These are phyloP conservation scores for Agelaius phoeniceus DNA, from an alignment of 2,113 vertebrate species.

Conservation along the genomic window DNA sequence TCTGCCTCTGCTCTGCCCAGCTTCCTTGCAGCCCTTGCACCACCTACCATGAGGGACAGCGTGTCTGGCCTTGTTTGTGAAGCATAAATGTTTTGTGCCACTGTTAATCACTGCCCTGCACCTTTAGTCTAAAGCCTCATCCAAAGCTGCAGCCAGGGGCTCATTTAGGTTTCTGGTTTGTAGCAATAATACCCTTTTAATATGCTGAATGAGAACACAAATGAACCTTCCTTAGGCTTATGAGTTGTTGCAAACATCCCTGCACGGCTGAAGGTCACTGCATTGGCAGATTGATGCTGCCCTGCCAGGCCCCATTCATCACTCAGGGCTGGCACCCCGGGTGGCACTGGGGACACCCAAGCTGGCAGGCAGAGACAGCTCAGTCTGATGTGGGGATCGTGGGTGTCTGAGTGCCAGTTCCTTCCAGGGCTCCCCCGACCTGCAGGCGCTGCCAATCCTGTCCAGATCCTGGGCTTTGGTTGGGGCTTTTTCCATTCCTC, in stretches of 20 bases:
- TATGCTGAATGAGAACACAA: conserved; percentile 71
- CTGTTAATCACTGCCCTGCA: conserved; percentile 45
- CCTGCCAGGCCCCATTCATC: neutral
- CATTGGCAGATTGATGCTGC: conserved; percentile 37
- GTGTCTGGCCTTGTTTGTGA: conserved; percentile 19
- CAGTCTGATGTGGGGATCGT: accelerated
- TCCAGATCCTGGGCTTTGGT: neutral
- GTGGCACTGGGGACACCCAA: neutral
- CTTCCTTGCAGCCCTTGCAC: neutral
- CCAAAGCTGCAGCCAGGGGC: conserved; percentile 49
- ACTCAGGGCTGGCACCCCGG: conserved; percentile 32
- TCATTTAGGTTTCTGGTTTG: conserved; percentile 75
- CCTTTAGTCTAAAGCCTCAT: conserved; percentile 67
- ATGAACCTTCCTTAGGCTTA: conserved; percentile 56
- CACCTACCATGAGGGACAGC: neutral
- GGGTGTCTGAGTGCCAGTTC: neutral
- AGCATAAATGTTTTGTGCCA: conserved; percentile 8
- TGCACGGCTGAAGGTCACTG: conserved; percentile 66
- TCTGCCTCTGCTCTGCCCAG: neutral
- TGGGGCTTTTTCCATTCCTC: neutral
- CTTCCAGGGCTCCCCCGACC: neutral
- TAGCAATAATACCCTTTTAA: conserved; percentile 76
- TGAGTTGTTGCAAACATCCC: conserved; percentile 46
- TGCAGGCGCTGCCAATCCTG: accelerated
- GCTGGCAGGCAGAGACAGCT: neutral